Evolutionary conservation across 2,888 invertebrate genomes (phyloP), one percentile per base, ranked within the genome.

Genomic region (Papilio gigon): DNA sequence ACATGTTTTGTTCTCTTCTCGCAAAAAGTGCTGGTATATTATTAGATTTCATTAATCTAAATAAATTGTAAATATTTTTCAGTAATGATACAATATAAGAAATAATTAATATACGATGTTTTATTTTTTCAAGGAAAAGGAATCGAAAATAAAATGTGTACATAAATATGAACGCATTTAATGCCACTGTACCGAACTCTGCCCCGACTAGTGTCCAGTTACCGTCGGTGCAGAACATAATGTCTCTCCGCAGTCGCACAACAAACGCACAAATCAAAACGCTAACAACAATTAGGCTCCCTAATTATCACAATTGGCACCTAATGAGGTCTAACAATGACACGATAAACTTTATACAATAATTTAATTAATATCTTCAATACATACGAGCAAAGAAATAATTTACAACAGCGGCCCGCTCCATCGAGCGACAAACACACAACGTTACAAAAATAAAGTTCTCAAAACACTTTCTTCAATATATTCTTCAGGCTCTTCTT

Each of bases 391-490:
- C 85, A 82, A 82, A 74, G 81, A 86, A 89, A 89, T 88, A 89
- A 86, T 86, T 88, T 86, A 88, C 83, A 86, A 82, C 81, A 86
- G 85, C 81, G 70, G 64, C 56, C 56, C 65, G 65, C 68, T 65
- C 4, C 42, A 61, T 33, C 56, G 72, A 74, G 72, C 67, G 72
- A 74, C 65, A 14, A 66, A 74, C 76, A 79, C 79, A 77, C 77
- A 74, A 68, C 72, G 53, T 74, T 65, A 65, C 72, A 77, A 72
- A 67, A 77, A 74, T 73, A 73, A 72, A 76, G 77, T 79, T 74
- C 76, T 94, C 93, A 95, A 92, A 96, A 96, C 82, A 96, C 95
- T 92, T 96, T 96, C 78, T 94, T 96, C 81, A 96, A 93, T 83
- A 96, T 94, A 87, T 95, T 95, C 84, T 95, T 96, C 74, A 97